A percentile compares a stretch with the other conserved stretches of the same genome.
These are phyloP conservation scores for Cistogaster globosa DNA, from an alignment of 2,888 invertebrate species.

Conservation along the genomic window DNA sequence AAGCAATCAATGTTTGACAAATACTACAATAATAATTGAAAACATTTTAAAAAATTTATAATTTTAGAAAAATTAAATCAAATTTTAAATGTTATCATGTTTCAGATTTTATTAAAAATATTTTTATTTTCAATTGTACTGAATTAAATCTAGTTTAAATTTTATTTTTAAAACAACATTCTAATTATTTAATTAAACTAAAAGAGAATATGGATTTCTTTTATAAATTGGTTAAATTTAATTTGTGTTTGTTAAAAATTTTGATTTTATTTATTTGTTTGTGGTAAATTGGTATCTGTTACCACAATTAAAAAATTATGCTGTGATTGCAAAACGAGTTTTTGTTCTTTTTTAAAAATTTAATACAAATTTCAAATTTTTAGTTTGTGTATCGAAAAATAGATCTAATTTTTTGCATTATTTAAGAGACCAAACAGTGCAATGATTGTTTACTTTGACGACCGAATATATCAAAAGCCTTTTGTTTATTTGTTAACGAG, in stretches of 20 bases:
- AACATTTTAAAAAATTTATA: conserved; percentile 2
- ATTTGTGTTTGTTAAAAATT: background rate
- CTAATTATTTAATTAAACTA: background rate
- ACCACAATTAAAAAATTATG: background rate
- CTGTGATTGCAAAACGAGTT: background rate
- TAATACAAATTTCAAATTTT: too few relatives aligned
- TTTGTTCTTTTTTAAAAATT: background rate
- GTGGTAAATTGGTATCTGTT: background rate
- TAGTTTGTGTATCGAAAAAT: too few relatives aligned
- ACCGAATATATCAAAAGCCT: too few relatives aligned
- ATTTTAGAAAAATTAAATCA: conserved; percentile 2
- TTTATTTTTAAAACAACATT: background rate
- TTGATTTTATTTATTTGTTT: background rate
- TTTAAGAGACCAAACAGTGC: too few relatives aligned
- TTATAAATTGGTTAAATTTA: background rate
- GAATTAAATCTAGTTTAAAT: background rate
- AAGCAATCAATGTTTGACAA: conserved; percentile 45
- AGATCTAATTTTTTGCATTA: too few relatives aligned
- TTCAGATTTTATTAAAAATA: conserved; percentile 9
- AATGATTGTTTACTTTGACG: too few relatives aligned
- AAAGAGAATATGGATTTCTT: background rate
- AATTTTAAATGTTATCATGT: background rate
- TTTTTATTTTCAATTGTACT: too few relatives aligned
- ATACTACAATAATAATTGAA: conserved; percentile 8
- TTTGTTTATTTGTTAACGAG: too few relatives aligned